phyloP scores from a whole-genome alignment of 2,888 invertebrate species.

The Oxyteleia sp. region DNA sequence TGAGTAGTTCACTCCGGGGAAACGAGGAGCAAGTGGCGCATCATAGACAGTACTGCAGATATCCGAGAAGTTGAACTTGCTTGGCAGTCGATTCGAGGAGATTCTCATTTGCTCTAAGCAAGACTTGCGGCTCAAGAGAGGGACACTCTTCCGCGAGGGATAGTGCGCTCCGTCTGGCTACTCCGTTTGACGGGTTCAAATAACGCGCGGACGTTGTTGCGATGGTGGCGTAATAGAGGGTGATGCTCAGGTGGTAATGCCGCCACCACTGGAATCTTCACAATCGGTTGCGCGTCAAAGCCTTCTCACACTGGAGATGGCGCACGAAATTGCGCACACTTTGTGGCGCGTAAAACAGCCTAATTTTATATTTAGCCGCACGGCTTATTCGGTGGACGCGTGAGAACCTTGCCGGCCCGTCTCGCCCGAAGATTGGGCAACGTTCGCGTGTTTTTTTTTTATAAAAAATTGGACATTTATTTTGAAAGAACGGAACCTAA shows the following conservation, averaged over 20 bases:
- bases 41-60: constrained; percentile 48
- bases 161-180: no score
- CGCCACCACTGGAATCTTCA: constrained; percentile 42
- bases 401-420: no score
- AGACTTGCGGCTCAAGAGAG: no score
- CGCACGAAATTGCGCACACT: constrained; percentile 50
- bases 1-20: constrained; percentile 28
- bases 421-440: no score
- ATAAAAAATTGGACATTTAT: no score
- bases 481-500: no score
- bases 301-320: constrained; percentile 34
- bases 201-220: constrained; percentile 41
- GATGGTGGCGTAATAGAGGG: constrained; percentile 32
- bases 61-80: constrained; percentile 34
- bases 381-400: constrained; percentile 4
- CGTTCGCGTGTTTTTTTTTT: no score
- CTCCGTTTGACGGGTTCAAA: no score
- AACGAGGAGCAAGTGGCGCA: constrained; percentile 24
- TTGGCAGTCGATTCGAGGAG: constrained; percentile 36
- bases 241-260: constrained; percentile 3
- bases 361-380: constrained; percentile 36
- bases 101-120: constrained; percentile 35
- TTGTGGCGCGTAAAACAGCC: constrained; percentile 18
- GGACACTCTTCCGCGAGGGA: no score
- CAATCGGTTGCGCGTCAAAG: constrained; percentile 58